Base-by-base conservation (phyloP, 2,797 vertebrate species). In the Pelodytes ibericus region DNA sequence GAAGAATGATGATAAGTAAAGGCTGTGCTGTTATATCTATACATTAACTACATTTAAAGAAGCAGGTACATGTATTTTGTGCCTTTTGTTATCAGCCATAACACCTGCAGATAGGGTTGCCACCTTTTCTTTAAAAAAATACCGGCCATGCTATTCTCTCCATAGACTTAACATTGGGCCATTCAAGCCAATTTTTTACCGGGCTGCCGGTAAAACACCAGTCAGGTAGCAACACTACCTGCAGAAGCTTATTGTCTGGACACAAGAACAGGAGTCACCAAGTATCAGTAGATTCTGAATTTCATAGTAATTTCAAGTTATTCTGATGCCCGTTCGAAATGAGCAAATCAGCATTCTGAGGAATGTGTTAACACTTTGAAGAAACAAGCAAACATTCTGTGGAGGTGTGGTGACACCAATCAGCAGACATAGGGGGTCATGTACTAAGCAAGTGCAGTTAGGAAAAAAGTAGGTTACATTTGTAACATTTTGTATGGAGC, bases 291-390 rank as follows among this genome's bases (percentile, higher is more conserved):
- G 88, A 87, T 88, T 87, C 87, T 1, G 84, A 84, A 88, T 90
- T 90, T 90, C 89, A 90, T 91, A n/a, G n/a, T n/a, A n/a, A n/a
- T n/a, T n/a, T 90, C 91, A 92, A 92, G 88, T 87, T 85, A 86
- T 90, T 90, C 79, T 89, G 86, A 91, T 90, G 91, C 85, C 72
- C 82, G 88, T 89, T 88, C 88, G 91, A 91, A 92, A 90, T 74
- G 88, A 91, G 86, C 82, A 86, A 88, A 90, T 90, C 90, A 88
- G 89, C 87, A 90, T 88, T 90, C 87, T 82, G 84, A 89, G 84
- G 86, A 89, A 89, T 83, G 87, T 84, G 88, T 92, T 92, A 90
- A 87, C 91, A 92, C 90, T 89, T 88, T 0, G 80, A 89, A 83
- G 86, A 89, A 90, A 89, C 88, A 91, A 84, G 89, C 85, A 90